These are phyloP conservation scores for Pithys albifrons DNA, from an alignment of 2,113 vertebrate genomes.

Conservation along the genomic window DNA sequence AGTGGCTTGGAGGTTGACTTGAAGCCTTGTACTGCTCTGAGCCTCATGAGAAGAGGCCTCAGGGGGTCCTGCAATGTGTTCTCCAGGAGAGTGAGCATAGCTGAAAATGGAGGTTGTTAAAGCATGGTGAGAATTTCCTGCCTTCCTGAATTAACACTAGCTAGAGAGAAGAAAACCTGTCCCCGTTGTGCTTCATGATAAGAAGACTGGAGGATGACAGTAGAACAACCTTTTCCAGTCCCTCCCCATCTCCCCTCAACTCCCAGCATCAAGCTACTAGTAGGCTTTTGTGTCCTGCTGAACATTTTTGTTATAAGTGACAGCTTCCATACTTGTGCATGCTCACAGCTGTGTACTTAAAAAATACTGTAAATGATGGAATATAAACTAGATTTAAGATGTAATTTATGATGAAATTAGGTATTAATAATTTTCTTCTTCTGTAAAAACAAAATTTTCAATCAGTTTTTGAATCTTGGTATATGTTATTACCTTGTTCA, in stretches of 20 bases:
- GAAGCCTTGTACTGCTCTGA: background rate
- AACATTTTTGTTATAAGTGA: background rate
- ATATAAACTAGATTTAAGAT: background rate
- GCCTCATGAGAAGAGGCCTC: background rate
- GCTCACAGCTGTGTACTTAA: background rate
- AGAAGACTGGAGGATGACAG: background rate
- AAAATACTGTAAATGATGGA: background rate
- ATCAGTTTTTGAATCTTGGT: background rate
- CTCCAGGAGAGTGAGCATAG: background rate
- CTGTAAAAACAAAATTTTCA: background rate
- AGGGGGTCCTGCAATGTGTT: background rate
- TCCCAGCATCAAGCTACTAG: background rate
- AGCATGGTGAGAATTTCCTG: background rate
- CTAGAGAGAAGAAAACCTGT: background rate
- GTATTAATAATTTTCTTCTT: background rate
- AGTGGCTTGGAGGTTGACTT: background rate
- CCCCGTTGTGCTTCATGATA: background rate
- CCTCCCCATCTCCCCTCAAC: background rate
- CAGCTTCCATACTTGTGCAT: background rate
- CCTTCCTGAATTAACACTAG: background rate
- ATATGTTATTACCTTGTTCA: background rate
- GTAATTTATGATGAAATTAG: background rate
- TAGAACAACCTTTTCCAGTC: background rate
- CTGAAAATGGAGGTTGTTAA: background rate
- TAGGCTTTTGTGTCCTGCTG: background rate